Evolutionary conservation across 2,113 vertebrate species (phyloP), one percentile per base, ranked within the genome.

Genomic region (Zeus faber): DNA sequence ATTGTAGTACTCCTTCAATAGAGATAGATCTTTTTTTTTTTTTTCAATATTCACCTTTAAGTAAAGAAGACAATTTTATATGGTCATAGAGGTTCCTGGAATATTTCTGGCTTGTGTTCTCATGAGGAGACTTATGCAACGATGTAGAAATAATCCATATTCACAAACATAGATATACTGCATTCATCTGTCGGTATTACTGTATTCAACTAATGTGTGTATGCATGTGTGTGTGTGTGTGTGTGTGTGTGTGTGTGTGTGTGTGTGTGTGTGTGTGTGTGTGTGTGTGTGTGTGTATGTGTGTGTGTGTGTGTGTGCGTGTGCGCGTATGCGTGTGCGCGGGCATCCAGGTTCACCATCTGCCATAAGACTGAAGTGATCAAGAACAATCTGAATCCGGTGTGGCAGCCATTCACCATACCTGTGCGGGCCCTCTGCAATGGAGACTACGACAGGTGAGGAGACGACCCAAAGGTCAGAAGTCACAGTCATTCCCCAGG

Each of bases 321-420:
- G 4, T n/a, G 35, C 13, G 35, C 3, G 35, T 37, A 11, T 37
- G 35, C 13, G 35, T 37, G 35, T 37, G 35, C 13, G 35, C 65
- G 47, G 66, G 14, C 69, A 26, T 53, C 8, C 74, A 96, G 94
- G 80, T 96, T 96, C 82, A 96, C 94, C 9, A 96, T 96, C 76
- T 96, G 93, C 70, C 94, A 96, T 74, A 95, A 95, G 85, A 96
- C 94, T 0, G 94, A 96, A 60, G 93, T 96, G 25, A 90, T 96
- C 77, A 95, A 96, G 77, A 96, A 96, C 79, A 96, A 93, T 0
- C 85, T 96, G 70, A 96, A 95, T 64, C 94, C 94, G 0, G 93
- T 93, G 20, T 96, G 94, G 94, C 92, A 95, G 79, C 85, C 92
- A 2, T 96, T 95, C 76, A 93, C 91, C 76, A 94, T 96, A 69